Conservation (phyloP, 2,113 vertebrate species). For the Spilogale gracilis region DNA sequence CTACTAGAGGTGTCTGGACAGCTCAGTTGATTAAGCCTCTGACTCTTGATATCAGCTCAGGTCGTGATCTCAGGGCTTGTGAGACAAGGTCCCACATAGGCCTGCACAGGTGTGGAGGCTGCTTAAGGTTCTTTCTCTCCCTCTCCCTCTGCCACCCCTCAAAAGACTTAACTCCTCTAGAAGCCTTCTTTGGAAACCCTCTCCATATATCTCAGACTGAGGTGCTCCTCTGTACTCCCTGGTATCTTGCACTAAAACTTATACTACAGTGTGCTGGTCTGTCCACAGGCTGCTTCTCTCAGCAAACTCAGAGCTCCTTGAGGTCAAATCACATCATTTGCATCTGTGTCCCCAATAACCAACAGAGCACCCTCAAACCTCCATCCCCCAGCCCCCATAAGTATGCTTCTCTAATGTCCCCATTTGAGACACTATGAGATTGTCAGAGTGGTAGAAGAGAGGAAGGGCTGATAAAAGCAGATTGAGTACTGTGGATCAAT, state of each 20-base stretch:
- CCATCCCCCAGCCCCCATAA: not conserved
- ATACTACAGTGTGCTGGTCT: not conserved
- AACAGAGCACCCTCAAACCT: not conserved
- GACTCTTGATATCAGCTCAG: not conserved
- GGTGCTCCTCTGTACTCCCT: not conserved
- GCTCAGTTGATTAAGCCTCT: not conserved
- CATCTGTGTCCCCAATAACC: not conserved
- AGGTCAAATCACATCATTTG: not conserved
- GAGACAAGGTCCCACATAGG: not conserved
- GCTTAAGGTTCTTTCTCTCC: not conserved
- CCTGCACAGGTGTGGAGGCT: not conserved
- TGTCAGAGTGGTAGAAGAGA: not conserved
- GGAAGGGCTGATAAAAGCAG: not conserved
- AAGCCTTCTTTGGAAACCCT: not conserved
- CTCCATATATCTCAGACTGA: not conserved
- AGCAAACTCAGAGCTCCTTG: not conserved
- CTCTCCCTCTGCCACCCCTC: fast-evolving
- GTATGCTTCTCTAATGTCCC: not conserved
- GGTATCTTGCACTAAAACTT: not conserved
- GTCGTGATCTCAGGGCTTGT: not conserved
- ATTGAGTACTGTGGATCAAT: not conserved
- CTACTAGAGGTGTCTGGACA: not conserved
- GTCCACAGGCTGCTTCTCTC: not conserved
- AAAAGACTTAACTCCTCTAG: not conserved
- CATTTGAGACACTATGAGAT: not conserved